Conservation (phyloP, 2,888 invertebrate genomes). For the Nowickia ferox region DNA sequence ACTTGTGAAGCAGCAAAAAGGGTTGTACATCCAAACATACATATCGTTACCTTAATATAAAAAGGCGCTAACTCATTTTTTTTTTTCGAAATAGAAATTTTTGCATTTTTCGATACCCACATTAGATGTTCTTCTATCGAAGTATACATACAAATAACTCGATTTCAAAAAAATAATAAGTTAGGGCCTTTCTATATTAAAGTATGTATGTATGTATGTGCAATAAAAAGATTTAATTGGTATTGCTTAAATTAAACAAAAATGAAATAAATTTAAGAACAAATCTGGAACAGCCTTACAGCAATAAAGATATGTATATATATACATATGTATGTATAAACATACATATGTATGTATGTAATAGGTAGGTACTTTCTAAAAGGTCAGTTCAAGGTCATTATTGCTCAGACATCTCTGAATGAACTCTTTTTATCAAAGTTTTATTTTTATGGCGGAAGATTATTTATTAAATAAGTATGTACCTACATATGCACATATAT, state of each 20-base stretch:
- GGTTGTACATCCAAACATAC: background rate
- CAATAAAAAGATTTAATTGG: conserved; percentile 33
- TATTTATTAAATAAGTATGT: background rate
- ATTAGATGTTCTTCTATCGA: too few species aligned
- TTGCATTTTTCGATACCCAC: too few species aligned
- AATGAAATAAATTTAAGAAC: conserved; percentile 4
- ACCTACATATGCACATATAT: background rate
- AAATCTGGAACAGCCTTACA: conserved; percentile 43
- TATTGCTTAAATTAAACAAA: conserved; percentile 38
- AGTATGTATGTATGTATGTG: background rate
- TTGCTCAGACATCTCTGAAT: conserved; percentile 30
- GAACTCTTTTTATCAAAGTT: background rate
- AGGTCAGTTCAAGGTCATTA: conserved; percentile 67
- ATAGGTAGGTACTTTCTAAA: conserved; percentile 36
- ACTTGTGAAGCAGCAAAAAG: conserved; percentile 3
- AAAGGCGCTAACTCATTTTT: too few species aligned
- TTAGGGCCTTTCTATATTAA: too few species aligned
- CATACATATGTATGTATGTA: too few species aligned
- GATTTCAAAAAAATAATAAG: too few species aligned
- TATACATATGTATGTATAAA: too few species aligned
- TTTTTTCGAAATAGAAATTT: too few species aligned
- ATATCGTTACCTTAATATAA: too few species aligned
- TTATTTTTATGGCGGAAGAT: background rate
- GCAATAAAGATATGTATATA: conserved; percentile 1
- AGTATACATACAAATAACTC: too few species aligned